Base-by-base conservation (phyloP, 1,140 invertebrate species). In the Drosophila truncata region DNA sequence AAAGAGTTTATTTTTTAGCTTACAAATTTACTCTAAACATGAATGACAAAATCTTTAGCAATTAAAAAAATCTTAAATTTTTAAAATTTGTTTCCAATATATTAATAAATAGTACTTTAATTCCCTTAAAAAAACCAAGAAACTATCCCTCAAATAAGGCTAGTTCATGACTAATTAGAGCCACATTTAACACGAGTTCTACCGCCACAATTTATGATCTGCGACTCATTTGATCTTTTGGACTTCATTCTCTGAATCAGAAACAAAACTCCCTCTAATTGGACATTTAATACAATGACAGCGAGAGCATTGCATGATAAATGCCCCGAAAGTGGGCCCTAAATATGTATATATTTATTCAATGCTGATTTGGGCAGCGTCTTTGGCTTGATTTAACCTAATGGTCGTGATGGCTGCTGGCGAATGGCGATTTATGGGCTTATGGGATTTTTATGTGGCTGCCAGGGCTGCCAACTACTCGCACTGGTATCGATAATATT, bases 401-500 rank as follows among this genome's bases (percentile, higher is more conserved):
- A 83, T 80, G 80, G 77, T 72, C 72, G 50, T 69, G 73, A 78
- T 83, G 65, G 72, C 63, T 62, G 37, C 64, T 74, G 62, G 37
- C 66, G 76, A 73, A 74, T 80, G 85, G 63, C 84, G 69, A 88
- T 88, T 88, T 88, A 88, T 88, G 75, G 79, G 60, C 65, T 86
- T 74, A 63, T 67, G 78, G 54, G 31, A 60, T 78, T 84, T 84
- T 84, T 84, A 84, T 84, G 80, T 49, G 47, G 31, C 41, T n/a
- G 18, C 64, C 55, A 71, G 65, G 39, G 64, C 31, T 61, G 55
- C 59, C 74, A 63, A 78, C 65, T 61, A 79, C 80, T 72, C 54
- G 62, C 76, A 65, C 55, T 76, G 61, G 58, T 69, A 84, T 90
- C 85, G 84, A 88, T 88, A 88, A 81, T 88, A 90, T 90, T 88